Conservation (phyloP, 2,797 vertebrate species). For the Cephalopachus bancanus region DNA sequence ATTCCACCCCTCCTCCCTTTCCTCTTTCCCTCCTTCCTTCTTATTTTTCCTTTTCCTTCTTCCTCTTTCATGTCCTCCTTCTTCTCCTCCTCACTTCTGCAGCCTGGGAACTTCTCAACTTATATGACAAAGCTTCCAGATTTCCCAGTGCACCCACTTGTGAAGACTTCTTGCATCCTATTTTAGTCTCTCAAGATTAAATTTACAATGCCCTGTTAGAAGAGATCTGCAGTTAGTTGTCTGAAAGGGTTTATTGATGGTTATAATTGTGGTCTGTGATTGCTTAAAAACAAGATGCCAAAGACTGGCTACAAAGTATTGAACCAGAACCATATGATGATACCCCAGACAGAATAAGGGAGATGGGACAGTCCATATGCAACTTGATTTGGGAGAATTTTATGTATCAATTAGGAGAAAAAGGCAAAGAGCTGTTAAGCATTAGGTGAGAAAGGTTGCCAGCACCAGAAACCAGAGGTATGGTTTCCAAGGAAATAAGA, state of each 20-base stretch:
- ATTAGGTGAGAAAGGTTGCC: not conserved
- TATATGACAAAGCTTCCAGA: not conserved
- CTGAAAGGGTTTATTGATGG: not conserved
- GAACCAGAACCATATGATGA: not conserved
- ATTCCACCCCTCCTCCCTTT: not conserved
- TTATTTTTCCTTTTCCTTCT: not conserved
- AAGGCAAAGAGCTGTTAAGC: not conserved
- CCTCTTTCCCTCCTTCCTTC: not conserved
- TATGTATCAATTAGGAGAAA: not conserved
- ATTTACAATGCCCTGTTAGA: not conserved
- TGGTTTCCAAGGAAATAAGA: not conserved
- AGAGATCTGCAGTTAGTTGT: not conserved
- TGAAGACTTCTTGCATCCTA: not conserved
- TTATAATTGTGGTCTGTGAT: not conserved
- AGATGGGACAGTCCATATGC: not conserved
- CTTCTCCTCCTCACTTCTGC: not conserved
- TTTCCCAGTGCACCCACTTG: not conserved
- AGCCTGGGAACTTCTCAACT: not conserved
- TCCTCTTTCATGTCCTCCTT: not conserved
- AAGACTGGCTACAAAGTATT: slow-evolving; percentile 14
- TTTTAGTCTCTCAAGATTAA: not conserved
- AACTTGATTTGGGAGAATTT: not conserved
- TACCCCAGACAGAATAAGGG: slow-evolving; percentile 19
- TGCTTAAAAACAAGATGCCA: slow-evolving; percentile 15
- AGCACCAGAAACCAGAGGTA: not conserved